Evolutionary conservation across 2,888 invertebrate species (phyloP).

Genomic region (Hoplodrina ambigua): DNA sequence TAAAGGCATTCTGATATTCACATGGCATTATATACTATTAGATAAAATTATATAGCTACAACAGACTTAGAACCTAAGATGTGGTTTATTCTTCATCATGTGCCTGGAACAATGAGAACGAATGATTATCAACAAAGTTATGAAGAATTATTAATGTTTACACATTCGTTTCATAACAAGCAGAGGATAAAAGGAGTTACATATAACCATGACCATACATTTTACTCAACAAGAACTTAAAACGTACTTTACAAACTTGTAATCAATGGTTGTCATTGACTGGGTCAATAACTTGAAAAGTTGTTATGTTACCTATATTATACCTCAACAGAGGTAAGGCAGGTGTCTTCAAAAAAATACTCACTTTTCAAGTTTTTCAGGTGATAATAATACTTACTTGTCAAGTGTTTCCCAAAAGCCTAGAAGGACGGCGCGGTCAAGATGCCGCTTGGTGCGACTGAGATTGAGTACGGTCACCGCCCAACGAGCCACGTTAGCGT

Average conservation of each 20-base stretch:
- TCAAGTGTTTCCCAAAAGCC: conserved; percentile 99
- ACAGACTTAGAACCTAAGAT: conserved; percentile 93
- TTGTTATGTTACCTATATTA: too few relatives aligned
- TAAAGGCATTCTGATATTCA: conserved; percentile 81
- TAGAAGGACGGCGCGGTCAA: conserved; percentile 98
- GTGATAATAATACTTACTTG: conserved; percentile 91
- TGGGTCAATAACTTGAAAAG: too few relatives aligned
- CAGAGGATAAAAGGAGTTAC: background rate
- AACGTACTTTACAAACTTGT: background rate
- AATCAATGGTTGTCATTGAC: too few relatives aligned
- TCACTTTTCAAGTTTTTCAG: too few relatives aligned
- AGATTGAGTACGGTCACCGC: conserved; percentile 98
- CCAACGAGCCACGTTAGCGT: conserved; percentile 99
- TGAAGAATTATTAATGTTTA: conserved; percentile 9
- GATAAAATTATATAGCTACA: conserved; percentile 79
- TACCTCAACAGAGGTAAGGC: too few relatives aligned
- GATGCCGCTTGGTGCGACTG: conserved; percentile 97
- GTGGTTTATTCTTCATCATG: conserved; percentile 96
- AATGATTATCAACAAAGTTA: conserved; percentile 7
- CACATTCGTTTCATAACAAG: conserved; percentile 16
- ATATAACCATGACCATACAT: background rate
- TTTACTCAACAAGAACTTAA: background rate
- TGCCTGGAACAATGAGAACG: conserved; percentile 91
- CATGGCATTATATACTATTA: conserved; percentile 78
- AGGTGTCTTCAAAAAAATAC: too few relatives aligned